Conservation (phyloP, 2,113 vertebrate species). For the Burhinus bistriatus region DNA sequence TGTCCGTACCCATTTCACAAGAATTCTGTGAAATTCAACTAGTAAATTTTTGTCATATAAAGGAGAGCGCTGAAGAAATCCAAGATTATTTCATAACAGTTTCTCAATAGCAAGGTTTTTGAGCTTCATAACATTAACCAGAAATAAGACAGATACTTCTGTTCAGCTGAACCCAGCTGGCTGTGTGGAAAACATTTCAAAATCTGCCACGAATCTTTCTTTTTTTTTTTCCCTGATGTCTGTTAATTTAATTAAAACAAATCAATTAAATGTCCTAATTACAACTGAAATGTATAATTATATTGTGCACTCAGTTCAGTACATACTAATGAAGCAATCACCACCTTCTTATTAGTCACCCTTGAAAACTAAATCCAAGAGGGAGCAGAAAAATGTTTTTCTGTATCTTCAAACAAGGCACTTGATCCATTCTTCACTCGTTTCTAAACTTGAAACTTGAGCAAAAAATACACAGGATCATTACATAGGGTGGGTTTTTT, state of each 20-base stretch:
- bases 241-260: constrained; percentile 63
- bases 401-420: not conserved
- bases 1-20: not conserved
- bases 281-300: constrained; percentile 53
- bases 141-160: constrained; percentile 39
- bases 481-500: too few species aligned
- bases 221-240: not conserved
- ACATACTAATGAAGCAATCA: constrained; percentile 57
- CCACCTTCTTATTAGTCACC: constrained; percentile 54
- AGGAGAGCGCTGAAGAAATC: not conserved
- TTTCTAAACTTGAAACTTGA: not conserved
- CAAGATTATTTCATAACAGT: not conserved
- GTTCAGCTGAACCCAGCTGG: constrained; percentile 46
- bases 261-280: constrained; percentile 61
- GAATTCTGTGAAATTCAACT: not conserved
- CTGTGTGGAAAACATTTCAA: constrained; percentile 50
- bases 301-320: constrained; percentile 19
- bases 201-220: constrained; percentile 4
- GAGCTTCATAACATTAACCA: constrained; percentile 29
- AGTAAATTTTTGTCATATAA: not conserved
- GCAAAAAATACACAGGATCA: not conserved
- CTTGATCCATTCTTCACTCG: not conserved
- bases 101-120: constrained; percentile 26
- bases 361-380: constrained; percentile 19
- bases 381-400: constrained; percentile 10